A percentile compares a stretch with the other conserved stretches of the same genome.
These are phyloP conservation scores for Dicrurus megarhynchus DNA, from an alignment of 2,113 vertebrate species.

Conservation along the genomic window DNA sequence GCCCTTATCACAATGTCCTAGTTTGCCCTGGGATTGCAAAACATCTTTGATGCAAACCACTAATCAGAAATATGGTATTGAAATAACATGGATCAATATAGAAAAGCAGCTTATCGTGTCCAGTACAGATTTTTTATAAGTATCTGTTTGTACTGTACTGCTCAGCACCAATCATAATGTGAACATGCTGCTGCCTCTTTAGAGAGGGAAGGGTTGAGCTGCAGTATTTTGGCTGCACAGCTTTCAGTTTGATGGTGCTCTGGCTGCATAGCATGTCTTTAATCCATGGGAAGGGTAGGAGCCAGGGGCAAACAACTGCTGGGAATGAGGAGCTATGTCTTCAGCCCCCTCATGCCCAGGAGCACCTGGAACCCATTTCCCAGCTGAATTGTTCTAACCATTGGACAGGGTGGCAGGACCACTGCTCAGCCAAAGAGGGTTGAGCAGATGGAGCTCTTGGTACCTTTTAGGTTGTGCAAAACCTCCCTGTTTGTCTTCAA, in stretches of 20 bases:
- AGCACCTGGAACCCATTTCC: neutral
- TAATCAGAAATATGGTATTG: neutral
- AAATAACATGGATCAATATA: neutral
- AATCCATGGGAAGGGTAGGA: neutral
- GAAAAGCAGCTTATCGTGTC: neutral
- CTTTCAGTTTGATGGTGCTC: neutral
- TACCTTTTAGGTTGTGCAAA: neutral
- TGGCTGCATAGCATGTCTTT: neutral
- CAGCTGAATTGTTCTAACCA: neutral
- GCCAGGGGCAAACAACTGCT: neutral
- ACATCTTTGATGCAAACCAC: neutral
- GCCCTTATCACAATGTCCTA: neutral
- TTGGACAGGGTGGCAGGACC: neutral
- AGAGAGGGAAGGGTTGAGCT: neutral
- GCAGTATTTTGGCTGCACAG: neutral
- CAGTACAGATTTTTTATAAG: neutral
- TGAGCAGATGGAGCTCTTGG: neutral
- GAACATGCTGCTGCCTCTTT: neutral
- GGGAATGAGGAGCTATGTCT: neutral
- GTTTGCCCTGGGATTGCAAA: neutral
- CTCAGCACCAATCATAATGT: neutral
- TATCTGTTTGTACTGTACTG: neutral
- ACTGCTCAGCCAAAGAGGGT: neutral
- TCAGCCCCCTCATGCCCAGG: neutral
- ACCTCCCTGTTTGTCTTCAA: accelerated